Conservation (phyloP, 2,888 invertebrate genomes). For the Gibbula magus region DNA sequence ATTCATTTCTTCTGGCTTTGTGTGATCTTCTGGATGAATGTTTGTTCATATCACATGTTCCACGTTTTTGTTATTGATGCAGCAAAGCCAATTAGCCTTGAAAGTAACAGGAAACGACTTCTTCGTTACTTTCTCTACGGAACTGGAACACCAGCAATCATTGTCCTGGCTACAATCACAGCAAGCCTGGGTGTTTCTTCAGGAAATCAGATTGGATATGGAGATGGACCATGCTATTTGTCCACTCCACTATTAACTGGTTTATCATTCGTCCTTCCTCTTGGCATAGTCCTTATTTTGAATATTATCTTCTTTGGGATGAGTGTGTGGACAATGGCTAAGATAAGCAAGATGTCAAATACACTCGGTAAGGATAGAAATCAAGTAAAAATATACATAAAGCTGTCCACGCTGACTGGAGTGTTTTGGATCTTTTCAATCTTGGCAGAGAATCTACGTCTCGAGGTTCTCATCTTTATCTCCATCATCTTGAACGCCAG, state of each 20-base stretch:
- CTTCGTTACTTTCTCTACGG: conserved; percentile 30
- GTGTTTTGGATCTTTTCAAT: conserved; percentile 52
- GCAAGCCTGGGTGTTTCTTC: conserved; percentile 13
- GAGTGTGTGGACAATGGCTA: conserved; percentile 40
- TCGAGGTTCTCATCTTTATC: conserved; percentile 42
- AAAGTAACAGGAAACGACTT: not conserved
- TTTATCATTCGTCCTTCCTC: conserved; percentile 48
- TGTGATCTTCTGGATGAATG: conserved; percentile 45
- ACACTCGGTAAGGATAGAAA: conserved; percentile 30
- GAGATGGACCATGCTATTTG: conserved; percentile 38
- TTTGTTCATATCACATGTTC: conserved; percentile 44
- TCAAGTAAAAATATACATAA: conserved; percentile 44
- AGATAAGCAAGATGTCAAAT: conserved; percentile 30
- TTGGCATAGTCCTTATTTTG: conserved; percentile 43
- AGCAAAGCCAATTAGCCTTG: not conserved
- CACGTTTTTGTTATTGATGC: conserved; percentile 31
- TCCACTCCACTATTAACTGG: conserved; percentile 25
- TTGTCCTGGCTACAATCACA: conserved; percentile 22
- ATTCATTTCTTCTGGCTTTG: conserved; percentile 50
- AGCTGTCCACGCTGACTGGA: conserved; percentile 52
- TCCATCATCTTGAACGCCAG: conserved; percentile 44
- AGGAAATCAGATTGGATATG: conserved; percentile 38
- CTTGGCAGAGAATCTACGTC: conserved; percentile 39
- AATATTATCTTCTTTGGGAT: conserved; percentile 49
- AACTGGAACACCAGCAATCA: conserved; percentile 25